phyloP scores from a whole-genome alignment of 37 sponge, comb jelly and placozoan genomes.

The Mnemiopsis leidyi region DNA sequence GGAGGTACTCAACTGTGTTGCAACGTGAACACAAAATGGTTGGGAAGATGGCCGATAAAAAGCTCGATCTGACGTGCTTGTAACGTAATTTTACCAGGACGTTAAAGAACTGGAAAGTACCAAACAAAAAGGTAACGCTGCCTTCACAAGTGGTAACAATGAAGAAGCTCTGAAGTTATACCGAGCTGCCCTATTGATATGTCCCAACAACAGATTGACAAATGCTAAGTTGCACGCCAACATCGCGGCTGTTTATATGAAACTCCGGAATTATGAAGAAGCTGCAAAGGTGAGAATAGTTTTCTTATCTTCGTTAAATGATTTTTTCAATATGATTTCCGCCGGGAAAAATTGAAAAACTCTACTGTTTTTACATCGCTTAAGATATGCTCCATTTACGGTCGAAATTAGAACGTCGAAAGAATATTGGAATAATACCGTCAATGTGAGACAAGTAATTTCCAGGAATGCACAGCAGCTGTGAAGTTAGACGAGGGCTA shows the following conservation, averaged over 20 bases:
- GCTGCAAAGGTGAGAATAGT: conserved; percentile 1
- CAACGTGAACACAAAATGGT: too few species aligned
- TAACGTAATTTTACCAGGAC: conserved; percentile 68
- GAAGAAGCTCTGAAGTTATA: conserved; percentile 77
- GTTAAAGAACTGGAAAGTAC: conserved; percentile 76
- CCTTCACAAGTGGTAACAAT: conserved; percentile 70
- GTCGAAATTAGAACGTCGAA: too few species aligned
- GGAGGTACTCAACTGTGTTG: too few species aligned
- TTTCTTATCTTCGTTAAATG: neutral
- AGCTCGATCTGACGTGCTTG: too few species aligned
- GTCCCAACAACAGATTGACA: conserved; percentile 77
- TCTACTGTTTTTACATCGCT: too few species aligned
- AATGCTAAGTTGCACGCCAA: conserved; percentile 96
- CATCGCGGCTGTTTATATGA: conserved; percentile 75
- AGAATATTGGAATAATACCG: too few species aligned
- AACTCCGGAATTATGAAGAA: conserved; percentile 22
- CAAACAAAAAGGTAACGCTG: conserved; percentile 87
- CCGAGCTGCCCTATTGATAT: conserved; percentile 84
- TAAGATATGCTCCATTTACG: too few species aligned
- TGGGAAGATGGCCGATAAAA: too few species aligned
- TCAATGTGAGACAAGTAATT: too few species aligned
- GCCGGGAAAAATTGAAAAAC: too few species aligned
- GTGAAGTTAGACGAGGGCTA: conserved; percentile 84
- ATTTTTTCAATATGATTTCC: too few species aligned
- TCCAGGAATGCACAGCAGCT: conserved; percentile 74